Evolutionary conservation across 2,888 invertebrate species (phyloP), one percentile per base, ranked within the genome.

Genomic region (Augochlorella aurata): DNA sequence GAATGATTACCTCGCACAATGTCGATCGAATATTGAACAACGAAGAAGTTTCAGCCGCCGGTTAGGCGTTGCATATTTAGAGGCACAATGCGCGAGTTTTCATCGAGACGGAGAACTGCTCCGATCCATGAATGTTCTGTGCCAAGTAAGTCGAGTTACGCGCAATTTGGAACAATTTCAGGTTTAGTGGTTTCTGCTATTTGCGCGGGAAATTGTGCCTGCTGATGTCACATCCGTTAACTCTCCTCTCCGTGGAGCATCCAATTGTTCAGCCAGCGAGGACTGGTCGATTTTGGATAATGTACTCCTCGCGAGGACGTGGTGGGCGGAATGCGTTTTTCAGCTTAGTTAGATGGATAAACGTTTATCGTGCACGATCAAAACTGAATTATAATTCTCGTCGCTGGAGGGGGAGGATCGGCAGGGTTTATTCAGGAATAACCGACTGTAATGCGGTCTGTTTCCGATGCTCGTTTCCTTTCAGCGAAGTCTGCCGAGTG

Each of bases 191-290:
- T 92, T 92, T 92, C 92, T 92, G 92, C 92, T 92, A 92, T 92
- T 92, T 92, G 91, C 90, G 86, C 91, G 89, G 91, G 93, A 92
- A 93, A 93, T 92, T 92, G 92, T 92, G 90, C 92, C 91, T 91
- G 93, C 92, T 92, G 92, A 93, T 92, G 92, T 92, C 92, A 92
- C 92, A 91, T 93, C 93, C 92, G 92, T 90, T 91, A 90, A 88
- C 89, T 90, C 90, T 84, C 87, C 84, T 79, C 84, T 71, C 69
- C 75, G 74, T 74, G 77, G 80, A 88, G 75, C 85, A 81, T 87
- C 84, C 90, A 87, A 91, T 91, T 91, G 90, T 90, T 90, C 90
- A 80, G 86, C 54, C 85, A 75, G 85, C 84, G 71, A 82, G 75
- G 77, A 67, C 80, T 47, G 85, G 71, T 87, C 86, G 87, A 88